Evolutionary conservation across 2,113 vertebrate genomes (phyloP), one percentile per base, ranked within the genome.

Genomic region (Hucho hucho): DNA sequence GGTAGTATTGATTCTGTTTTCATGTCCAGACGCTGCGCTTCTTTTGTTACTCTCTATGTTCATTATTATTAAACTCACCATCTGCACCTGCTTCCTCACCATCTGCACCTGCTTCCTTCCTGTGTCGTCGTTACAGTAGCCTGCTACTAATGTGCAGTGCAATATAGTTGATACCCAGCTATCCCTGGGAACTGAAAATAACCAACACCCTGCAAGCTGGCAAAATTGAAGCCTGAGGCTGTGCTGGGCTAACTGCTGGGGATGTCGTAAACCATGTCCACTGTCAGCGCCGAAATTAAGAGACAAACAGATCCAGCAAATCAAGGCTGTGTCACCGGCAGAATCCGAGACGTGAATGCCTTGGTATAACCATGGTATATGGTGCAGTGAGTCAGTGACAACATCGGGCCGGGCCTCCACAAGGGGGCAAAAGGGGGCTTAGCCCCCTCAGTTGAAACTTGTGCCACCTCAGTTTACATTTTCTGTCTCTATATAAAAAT

Each of bases 101-200:
- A 26, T 26, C 25, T 26, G 25, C 25, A 26, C 25, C 25, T 26
- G 25, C 25, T 26, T 26, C 2, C 32, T 32, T 32, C 6, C 32
- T 32, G 32, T 6, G 6, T 32, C 32, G 32, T 32, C 6, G 6
- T 32, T 32, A 32, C 32, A 32, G 68, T 22, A 64, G 71, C 59
- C 83, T 69, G 77, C 81, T 43, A 43, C 37, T 56, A 6, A 78
- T 69, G 7, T n/a, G 68, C 47, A 76, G 6, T 67, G 70, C 74
- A 58, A 7, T 49, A 16, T 72, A 79, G 79, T 82, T 84, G 59
- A 72, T 69, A 72, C 64, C 68, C 49, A 61, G 75, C 75, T 82
- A 77, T 82, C 77, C 74, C 63, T 7, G 49, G 24, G 29, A 84
- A 84, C 84, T 86, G 75, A 90, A 90, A 92, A 90, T 89, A 91